Evolutionary conservation across 2,797 vertebrate genomes (phyloP), one percentile per base, ranked within the genome.

Genomic region (Diplodus puntazzo): DNA sequence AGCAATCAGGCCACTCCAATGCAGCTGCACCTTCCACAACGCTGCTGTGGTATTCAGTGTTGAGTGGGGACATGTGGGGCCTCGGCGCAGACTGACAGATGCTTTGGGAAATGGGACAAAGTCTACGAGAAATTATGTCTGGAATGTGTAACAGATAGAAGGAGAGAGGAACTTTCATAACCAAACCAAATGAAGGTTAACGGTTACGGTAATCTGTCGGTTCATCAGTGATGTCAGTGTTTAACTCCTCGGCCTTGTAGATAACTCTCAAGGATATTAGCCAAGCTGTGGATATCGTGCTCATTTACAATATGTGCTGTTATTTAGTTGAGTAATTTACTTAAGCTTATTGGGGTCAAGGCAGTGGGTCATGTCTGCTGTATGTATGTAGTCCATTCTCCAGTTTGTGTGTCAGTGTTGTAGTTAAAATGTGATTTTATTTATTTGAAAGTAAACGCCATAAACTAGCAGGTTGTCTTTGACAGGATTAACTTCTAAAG

Each of bases 141-240:
- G 84, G 91, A 93, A 94, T 93, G 89, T 89, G 54, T 70, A 34
- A 52, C 20, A 71, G 43, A 67, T 42, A 76, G 14, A 53, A 21
- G 57, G 16, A 54, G 39, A 57, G 25, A 66, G 14, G 43, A 54
- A 54, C 43, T 84, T 82, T 83, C 57, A 77, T 70, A 73, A 80
- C 52, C 1, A 14, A 42, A 20, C 63, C 5, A 52, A 70, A 57
- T 18, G 57, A 34, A 30, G 58, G 73, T 49, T 46, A 81, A 27
- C 21, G 7, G 63, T 48, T 75, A 48, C 4, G 1, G 61, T 66
- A 60, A 69, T 81, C 49, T 54, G 16, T 9, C 45, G 0, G 42
- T 59, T 79, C 69, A 80, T 85, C 80, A 43, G 76, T 59, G 53
- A 62, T 64, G 62, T 72, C 49, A 73, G 57, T 46, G 46, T 78